Evolutionary conservation across 2,797 vertebrate genomes (phyloP), one percentile per base, ranked within the genome.

Genomic region (Peromyscus aztecus): DNA sequence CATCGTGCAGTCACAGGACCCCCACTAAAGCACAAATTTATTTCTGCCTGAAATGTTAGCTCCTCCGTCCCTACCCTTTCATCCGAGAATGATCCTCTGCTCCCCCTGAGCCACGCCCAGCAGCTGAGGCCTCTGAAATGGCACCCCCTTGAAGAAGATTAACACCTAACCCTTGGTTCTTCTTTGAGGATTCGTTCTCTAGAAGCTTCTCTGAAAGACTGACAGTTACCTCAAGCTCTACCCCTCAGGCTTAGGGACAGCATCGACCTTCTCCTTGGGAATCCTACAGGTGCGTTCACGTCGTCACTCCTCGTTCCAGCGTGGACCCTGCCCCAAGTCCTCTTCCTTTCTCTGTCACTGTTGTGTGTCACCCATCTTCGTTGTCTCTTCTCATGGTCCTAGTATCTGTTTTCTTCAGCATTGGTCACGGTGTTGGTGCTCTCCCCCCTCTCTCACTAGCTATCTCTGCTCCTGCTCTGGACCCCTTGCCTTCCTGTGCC

Each of bases 171-270:
- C 49, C 31, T 77, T 46, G 46, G 43, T 31, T 88, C 46, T 82
- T 94, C 73, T 29, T 19, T 59, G 69, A 83, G 46, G 43, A 59
- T 13, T 57, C 0, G 34, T 21, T 59, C 81, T 81, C 49, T 55
- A 61, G 86, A 96, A 95, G 40, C 12, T 77, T 95, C 63, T 90
- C 40, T 8, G 34, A 67, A 81, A 91, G 31, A 82, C 7, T 11
- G 46, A 81, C 73, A 73, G 21, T 81, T 94, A 77, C 88, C 76
- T 63, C 7, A 82, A 67, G 49, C n/a, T 29, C 40, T 13, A 8
- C 23, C 37, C 29, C 21, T 65, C n/a, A 87, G 2, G 9, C 34
- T 13, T 37, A 61, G 57, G 23, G 55, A 46, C 0, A 12, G n/a
- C 49, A 69, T 13, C 34, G 11, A 27, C 2, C 8, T n/a, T 49